Evolutionary conservation across 2,797 vertebrate species (phyloP).

Genomic region (Neoniphon sammara): DNA sequence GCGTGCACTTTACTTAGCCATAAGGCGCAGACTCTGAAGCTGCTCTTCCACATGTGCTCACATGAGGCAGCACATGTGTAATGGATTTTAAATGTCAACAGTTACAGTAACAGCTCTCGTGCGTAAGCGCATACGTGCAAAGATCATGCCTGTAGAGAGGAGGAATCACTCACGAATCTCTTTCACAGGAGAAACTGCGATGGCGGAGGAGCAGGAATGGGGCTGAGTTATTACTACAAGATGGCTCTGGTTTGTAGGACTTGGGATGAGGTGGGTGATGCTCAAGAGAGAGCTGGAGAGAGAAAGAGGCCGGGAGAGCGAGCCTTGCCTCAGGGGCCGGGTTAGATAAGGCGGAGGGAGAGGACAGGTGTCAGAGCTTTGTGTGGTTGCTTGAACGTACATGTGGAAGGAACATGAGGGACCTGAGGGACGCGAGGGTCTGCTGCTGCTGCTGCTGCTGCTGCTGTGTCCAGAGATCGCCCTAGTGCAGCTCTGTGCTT

Average conservation of each 20-base stretch:
- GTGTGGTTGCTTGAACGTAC: constrained; percentile 46
- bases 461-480: constrained; percentile 60
- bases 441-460: constrained; percentile 50
- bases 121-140: neutral
- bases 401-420: constrained; percentile 61
- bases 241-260: constrained; percentile 22
- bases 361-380: constrained; percentile 64
- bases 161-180: constrained; percentile 29
- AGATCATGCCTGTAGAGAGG: neutral
- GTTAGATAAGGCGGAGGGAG: constrained; percentile 47
- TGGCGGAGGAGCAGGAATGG: constrained; percentile 1
- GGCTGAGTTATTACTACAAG: constrained; percentile 12
- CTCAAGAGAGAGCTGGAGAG: constrained; percentile 14
- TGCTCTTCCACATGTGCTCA: constrained; percentile 22
- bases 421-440: constrained; percentile 56
- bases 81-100: constrained; percentile 47
- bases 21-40: constrained; percentile 13
- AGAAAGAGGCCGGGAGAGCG: constrained; percentile 5
- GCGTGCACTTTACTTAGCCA: constrained; percentile 32
- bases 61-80: constrained; percentile 22
- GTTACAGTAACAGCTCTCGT: constrained; percentile 22
- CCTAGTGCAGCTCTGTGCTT: constrained; percentile 66
- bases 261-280: neutral
- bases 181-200: neutral
- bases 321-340: neutral